Base-by-base conservation (phyloP, 1,140 invertebrate species). In the Cecropterus lyciades region DNA sequence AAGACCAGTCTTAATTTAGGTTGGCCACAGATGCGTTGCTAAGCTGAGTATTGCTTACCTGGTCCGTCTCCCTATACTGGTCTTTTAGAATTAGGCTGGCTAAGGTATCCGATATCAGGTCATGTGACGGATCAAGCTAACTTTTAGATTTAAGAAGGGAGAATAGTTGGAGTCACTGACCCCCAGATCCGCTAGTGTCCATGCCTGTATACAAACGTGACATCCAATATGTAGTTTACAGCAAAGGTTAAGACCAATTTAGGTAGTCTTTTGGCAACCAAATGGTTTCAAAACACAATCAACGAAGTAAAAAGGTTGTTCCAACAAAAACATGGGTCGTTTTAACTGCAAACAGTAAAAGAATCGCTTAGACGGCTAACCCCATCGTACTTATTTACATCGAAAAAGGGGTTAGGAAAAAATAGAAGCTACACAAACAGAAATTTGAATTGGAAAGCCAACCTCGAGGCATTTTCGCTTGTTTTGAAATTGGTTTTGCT, bases 251-350 rank as follows among this genome's bases (percentile, higher is more conserved):
- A 42, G 15, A 40, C 11, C 59, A 62, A 62, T 62, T 62, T 40
- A 51, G 59, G 5, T 33, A 51, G 59, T 62, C 59, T 49, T 20
- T 62, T 49, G 48, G 57, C 67, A 63, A 68, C 70, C 66, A 80
- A 78, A 84, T 81, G 72, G 73, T 77, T 77, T 78, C 68, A 82
- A 78, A 84, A 84, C 77, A 82, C 73, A 84, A 82, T 84, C 79
- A 84, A 75, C 79, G 73, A 79, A 80, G 79, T 77, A 80, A 77
- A 80, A 83, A 75, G 76, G 73, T 75, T 77, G 62, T 60, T 49
- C 27, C 57, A 75, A 76, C 66, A 73, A 81, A 76, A 79, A 81
- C 76, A 80, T 72, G 59, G 63, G 55, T 49, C 75, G 79, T 72
- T 81, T 75, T 74, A 60, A 77, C 57, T 72, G 70, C 76, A 81